Conservation (phyloP, 2,797 vertebrate genomes). For the Gymnodraco acuticeps region DNA sequence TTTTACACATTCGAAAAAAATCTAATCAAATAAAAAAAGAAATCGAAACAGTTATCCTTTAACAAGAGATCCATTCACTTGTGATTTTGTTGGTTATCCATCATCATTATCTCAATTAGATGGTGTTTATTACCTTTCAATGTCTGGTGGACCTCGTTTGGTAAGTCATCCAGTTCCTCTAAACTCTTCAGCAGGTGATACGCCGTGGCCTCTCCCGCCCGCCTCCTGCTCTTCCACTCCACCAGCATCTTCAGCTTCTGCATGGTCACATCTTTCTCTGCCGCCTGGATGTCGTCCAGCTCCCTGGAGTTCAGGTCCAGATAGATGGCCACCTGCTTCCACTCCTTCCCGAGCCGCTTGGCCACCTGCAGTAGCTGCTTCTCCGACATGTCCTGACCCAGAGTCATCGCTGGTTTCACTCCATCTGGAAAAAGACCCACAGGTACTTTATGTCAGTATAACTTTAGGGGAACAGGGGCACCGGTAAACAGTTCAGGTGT, state of each 20-base stretch:
- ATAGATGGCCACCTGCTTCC: constrained; percentile 86
- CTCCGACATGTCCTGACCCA: constrained; percentile 76
- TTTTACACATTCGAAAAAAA: no score
- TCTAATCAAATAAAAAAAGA: background rate
- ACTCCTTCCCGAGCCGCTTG: constrained; percentile 84
- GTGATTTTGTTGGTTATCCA: background rate
- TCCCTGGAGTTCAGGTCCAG: constrained; percentile 81
- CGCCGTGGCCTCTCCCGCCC: constrained; percentile 71
- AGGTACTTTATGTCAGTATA: background rate
- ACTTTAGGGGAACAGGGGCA: constrained; percentile 1
- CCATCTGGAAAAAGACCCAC: constrained; percentile 72
- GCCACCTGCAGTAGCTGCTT: constrained; percentile 87
- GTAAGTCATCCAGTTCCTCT: constrained; percentile 69
- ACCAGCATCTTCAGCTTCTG: constrained; percentile 85
- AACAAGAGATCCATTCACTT: no score
- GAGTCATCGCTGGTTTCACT: constrained; percentile 9
- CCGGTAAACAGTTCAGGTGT: background rate
- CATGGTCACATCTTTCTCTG: constrained; percentile 79
- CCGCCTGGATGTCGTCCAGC: constrained; percentile 82
- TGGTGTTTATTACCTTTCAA: constrained; percentile 79
- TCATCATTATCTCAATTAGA: background rate
- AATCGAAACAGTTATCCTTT: background rate
- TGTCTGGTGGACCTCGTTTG: constrained; percentile 77
- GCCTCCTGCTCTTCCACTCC: constrained; percentile 82
- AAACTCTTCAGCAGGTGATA: constrained; percentile 69